These are phyloP conservation scores for Galeopsomyia nigrocyanea DNA, from an alignment of 2,888 invertebrate species.

Conservation along the genomic window DNA sequence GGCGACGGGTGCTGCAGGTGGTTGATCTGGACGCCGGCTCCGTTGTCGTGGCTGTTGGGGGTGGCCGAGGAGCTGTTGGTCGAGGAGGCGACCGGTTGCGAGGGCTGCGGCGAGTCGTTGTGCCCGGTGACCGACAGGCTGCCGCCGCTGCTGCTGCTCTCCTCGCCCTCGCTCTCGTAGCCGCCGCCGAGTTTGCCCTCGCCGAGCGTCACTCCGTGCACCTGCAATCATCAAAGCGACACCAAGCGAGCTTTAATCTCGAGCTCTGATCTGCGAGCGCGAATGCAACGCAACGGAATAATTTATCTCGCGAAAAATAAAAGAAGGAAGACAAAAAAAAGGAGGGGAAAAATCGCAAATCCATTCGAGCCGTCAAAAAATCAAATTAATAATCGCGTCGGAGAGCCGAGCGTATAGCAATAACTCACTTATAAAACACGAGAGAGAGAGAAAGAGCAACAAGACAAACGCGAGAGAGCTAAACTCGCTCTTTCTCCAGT, in stretches of 20 bases:
- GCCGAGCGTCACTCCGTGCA: conserved; percentile 75
- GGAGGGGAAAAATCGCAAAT: no score
- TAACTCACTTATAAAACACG: conserved; percentile 17
- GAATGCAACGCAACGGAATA: background rate
- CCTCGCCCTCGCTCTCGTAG: conserved; percentile 92
- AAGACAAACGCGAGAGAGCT: background rate
- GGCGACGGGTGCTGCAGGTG: conserved; percentile 18
- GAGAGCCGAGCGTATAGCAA: conserved; percentile 8
- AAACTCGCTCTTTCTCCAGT: conserved; percentile 2
- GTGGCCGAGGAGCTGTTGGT: conserved; percentile 52
- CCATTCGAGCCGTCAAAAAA: conserved; percentile 19
- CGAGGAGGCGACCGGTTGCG: conserved; percentile 70
- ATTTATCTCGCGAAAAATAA: no score
- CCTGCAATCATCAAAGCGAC: conserved; percentile 65
- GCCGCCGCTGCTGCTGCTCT: conserved; percentile 83
- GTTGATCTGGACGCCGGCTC: conserved; percentile 53
- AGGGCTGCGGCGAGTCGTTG: conserved; percentile 69
- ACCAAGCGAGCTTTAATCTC: background rate
- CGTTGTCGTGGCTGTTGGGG: conserved; percentile 63
- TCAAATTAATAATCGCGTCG: conserved; percentile 37
- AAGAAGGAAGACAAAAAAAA: no score
- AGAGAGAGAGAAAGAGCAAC: background rate
- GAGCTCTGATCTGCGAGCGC: background rate
- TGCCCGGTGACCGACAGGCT: conserved; percentile 78
- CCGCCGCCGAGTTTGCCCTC: conserved; percentile 73